A percentile compares a stretch with the other conserved stretches of the same genome.
phyloP scores from a whole-genome alignment of 2,888 invertebrate genomes.

The Ecliptopera silaceata region DNA sequence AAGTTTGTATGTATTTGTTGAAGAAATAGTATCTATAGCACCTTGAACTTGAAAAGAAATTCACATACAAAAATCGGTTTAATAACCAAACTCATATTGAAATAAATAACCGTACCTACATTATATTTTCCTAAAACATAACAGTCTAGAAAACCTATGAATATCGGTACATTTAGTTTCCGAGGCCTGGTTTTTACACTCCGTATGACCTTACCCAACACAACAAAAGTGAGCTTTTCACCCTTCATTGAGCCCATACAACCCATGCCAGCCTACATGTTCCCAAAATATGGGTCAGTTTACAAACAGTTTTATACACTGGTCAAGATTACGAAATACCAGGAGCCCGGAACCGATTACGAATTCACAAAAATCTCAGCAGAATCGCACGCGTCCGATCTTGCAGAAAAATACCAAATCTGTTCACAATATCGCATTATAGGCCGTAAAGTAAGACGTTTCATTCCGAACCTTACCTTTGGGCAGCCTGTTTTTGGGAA shows the following conservation, averaged over 20 bases:
- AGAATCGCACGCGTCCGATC: constrained; percentile 39
- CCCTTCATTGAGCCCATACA: constrained; percentile 1
- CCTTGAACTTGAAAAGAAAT: no score
- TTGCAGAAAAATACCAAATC: constrained; percentile 53
- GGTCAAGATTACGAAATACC: constrained; percentile 30
- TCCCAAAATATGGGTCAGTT: constrained; percentile 15
- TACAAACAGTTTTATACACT: constrained; percentile 30
- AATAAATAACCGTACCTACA: no score
- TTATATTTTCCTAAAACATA: no score
- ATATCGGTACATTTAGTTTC: not conserved
- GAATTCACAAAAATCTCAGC: constrained; percentile 34
- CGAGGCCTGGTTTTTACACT: not conserved
- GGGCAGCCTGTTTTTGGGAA: constrained; percentile 57
- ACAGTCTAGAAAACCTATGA: no score
- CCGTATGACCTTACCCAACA: not conserved
- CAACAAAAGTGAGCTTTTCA: constrained; percentile 7
- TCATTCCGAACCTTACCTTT: constrained; percentile 58
- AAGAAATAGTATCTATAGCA: not conserved
- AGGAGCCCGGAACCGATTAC: constrained; percentile 32
- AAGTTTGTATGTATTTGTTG: not conserved
- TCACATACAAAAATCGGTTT: no score
- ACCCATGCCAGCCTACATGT: not conserved
- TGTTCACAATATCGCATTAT: constrained; percentile 56
- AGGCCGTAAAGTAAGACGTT: constrained; percentile 56
- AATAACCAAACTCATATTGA: no score